Evolutionary conservation across 2,888 invertebrate genomes (phyloP).

Genomic region (Erebia palarica): DNA sequence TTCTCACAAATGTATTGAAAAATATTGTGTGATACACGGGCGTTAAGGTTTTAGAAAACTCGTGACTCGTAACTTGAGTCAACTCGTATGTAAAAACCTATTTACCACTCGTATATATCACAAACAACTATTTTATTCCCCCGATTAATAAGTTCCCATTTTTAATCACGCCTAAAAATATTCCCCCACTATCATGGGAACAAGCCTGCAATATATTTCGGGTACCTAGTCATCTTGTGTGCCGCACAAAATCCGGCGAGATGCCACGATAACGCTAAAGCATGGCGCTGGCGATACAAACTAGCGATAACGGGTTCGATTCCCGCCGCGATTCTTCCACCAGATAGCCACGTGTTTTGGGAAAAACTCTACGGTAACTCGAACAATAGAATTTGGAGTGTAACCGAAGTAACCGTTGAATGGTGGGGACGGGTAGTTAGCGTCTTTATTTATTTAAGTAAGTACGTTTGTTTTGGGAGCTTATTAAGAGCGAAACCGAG

Average conservation of each 20-base stretch:
- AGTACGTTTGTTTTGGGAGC: background rate
- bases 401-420: slow-evolving; percentile 28
- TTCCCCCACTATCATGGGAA: slow-evolving; percentile 10
- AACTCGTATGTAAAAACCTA: too few species aligned
- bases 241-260: slow-evolving; percentile 46
- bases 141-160: background rate
- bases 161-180: background rate
- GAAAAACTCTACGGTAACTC: slow-evolving; percentile 54
- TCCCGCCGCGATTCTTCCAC: slow-evolving; percentile 65
- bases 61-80: too few species aligned
- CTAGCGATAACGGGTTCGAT: slow-evolving; percentile 69
- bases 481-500: background rate
- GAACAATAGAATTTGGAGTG: slow-evolving; percentile 55
- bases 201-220: slow-evolving; percentile 40
- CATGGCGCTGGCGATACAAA: slow-evolving; percentile 58
- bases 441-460: background rate
- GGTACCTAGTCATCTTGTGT: slow-evolving; percentile 46
- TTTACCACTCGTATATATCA: too few species aligned
- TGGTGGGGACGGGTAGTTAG: slow-evolving; percentile 11
- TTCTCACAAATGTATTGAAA: too few species aligned
- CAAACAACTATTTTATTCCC: too few species aligned
- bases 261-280: slow-evolving; percentile 48
- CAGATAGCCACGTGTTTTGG: slow-evolving; percentile 67
- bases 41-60: too few species aligned
- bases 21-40: too few species aligned